phyloP scores from a whole-genome alignment of 2,797 vertebrate genomes.

The Synaphobranchus kaupii region DNA sequence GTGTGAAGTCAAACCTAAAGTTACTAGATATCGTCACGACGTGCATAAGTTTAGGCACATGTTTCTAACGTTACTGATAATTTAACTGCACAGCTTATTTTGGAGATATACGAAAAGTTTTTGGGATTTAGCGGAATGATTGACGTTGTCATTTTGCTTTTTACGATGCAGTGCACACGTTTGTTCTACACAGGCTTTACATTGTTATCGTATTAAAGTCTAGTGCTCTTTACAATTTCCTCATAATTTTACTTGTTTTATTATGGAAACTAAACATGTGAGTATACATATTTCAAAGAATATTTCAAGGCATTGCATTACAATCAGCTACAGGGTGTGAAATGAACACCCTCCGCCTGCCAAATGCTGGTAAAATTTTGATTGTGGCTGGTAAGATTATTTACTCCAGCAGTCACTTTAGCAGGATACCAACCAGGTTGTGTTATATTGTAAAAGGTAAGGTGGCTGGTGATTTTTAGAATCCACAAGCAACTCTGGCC shows the following conservation, averaged over 20 bases:
- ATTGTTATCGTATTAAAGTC: neutral
- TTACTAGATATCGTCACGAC: neutral
- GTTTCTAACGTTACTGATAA: neutral
- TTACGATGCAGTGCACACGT: neutral
- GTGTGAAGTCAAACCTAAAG: neutral
- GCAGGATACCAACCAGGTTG: too few relatives aligned
- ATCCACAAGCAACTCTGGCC: too few relatives aligned
- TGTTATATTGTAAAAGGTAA: too few relatives aligned
- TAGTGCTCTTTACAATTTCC: neutral
- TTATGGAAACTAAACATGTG: neutral
- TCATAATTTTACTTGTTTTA: neutral
- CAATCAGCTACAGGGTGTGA: too few relatives aligned
- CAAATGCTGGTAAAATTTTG: too few relatives aligned
- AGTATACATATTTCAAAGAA: neutral
- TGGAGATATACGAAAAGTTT: neutral
- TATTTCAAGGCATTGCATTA: neutral
- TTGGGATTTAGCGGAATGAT: neutral
- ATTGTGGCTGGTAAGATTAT: too few relatives aligned
- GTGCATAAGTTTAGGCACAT: neutral
- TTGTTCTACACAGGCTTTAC: neutral
- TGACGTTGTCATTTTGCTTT: neutral
- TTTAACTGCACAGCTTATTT: too few relatives aligned
- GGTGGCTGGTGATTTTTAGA: too few relatives aligned
- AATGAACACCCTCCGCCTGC: too few relatives aligned
- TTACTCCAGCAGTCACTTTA: too few relatives aligned